Evolutionary conservation across 1,140 invertebrate species (phyloP).

Genomic region (Drosophila punjabiensis): DNA sequence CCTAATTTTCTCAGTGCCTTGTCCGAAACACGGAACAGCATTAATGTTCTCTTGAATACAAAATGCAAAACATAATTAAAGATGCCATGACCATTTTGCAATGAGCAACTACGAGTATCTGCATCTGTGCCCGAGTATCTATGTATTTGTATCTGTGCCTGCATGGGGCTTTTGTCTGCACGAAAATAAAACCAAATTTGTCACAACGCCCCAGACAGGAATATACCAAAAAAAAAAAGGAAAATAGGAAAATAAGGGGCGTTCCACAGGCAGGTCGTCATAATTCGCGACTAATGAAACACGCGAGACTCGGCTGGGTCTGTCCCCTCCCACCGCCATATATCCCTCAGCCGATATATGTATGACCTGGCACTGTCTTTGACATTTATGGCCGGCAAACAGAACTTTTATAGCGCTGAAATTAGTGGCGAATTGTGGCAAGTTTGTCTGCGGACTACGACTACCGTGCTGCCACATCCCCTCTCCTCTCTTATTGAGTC

Average conservation of each 20-base stretch:
- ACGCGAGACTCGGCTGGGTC: conserved; percentile 43
- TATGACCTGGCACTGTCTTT: conserved; percentile 58
- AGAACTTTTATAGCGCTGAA: conserved; percentile 78
- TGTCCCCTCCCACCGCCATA: neutral
- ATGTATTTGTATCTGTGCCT: conserved; percentile 27
- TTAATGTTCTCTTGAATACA: conserved; percentile 63
- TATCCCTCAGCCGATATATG: conserved; percentile 26
- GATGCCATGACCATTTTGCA: conserved; percentile 68
- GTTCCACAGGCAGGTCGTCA: conserved; percentile 41
- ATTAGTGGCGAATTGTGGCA: conserved; percentile 71
- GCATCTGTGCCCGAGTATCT: conserved; percentile 12
- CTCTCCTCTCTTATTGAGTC: conserved; percentile 60
- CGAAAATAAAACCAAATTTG: conserved; percentile 79
- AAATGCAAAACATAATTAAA: conserved; percentile 81
- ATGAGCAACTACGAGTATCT: conserved; percentile 19
- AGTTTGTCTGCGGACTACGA: conserved; percentile 45
- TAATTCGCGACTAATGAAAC: conserved; percentile 80
- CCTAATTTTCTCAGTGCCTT: conserved; percentile 29
- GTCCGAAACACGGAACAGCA: conserved; percentile 54
- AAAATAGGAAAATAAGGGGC: neutral
- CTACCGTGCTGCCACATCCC: conserved; percentile 16
- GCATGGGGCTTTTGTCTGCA: conserved; percentile 61
- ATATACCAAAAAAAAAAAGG: conserved; percentile 4
- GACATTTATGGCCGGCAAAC: conserved; percentile 77
- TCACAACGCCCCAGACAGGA: conserved; percentile 54